Percentiles rank a stretch among this genome's conserved stretches.
Evolutionary conservation across 2,113 vertebrate species (phyloP).

Genomic region (Otocyon megalotis): DNA sequence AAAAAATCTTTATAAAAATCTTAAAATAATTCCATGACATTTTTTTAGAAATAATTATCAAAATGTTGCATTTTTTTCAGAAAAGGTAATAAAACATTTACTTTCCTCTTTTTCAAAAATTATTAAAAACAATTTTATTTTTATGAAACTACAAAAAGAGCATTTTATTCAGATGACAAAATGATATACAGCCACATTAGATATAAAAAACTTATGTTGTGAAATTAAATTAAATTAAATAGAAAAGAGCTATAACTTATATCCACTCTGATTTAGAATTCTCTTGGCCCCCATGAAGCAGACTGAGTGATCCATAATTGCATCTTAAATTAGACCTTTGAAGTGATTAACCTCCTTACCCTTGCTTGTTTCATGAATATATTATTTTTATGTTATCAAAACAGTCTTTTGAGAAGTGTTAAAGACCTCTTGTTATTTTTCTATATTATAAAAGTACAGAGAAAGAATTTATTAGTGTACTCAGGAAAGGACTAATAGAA

Average conservation of each 20-base stretch:
- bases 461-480: slow-evolving; percentile 41
- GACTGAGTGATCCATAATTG: slow-evolving; percentile 48
- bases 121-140: neutral
- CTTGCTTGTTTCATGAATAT: slow-evolving; percentile 61
- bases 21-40: neutral
- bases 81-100: neutral
- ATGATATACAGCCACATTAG: neutral
- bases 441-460: slow-evolving; percentile 12
- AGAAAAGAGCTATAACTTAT: slow-evolving; percentile 35
- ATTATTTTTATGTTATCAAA: slow-evolving; percentile 62
- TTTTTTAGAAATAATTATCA: neutral
- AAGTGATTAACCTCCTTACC: slow-evolving; percentile 64
- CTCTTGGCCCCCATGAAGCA: neutral
- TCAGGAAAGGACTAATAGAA: slow-evolving; percentile 53
- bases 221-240: slow-evolving; percentile 39
- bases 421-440: slow-evolving; percentile 45
- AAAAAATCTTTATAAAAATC: neutral
- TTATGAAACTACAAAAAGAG: neutral
- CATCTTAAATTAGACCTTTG: slow-evolving; percentile 56
- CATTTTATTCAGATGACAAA: neutral
- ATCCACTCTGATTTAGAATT: slow-evolving; percentile 47
- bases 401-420: slow-evolving; percentile 60
- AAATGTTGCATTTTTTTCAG: slow-evolving; percentile 3
- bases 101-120: neutral
- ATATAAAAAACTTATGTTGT: neutral